Evolutionary conservation across 1,140 invertebrate species (phyloP).

Genomic region (Danaus plexippus): DNA sequence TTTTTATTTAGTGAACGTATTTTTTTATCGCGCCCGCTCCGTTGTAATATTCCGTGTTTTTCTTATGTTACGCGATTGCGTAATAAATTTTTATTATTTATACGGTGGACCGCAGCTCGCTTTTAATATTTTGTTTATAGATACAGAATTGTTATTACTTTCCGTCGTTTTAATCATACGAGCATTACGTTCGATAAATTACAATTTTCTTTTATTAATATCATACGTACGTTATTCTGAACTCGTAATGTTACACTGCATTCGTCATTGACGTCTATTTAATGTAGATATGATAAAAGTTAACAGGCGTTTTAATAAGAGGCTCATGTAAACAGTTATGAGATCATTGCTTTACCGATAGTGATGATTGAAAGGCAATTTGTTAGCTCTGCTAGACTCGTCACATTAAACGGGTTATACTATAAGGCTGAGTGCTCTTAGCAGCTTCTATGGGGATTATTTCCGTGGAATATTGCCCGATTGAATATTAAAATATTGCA

Average conservation of each 20-base stretch:
- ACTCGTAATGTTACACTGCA: too few species aligned
- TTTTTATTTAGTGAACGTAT: slow-evolving; percentile 59
- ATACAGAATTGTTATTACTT: neutral
- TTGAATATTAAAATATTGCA: too few species aligned
- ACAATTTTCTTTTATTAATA: too few species aligned
- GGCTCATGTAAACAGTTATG: slow-evolving; percentile 4
- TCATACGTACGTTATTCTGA: too few species aligned
- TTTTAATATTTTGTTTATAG: slow-evolving; percentile 11
- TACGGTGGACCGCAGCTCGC: slow-evolving; percentile 11
- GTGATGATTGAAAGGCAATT: slow-evolving; percentile 20
- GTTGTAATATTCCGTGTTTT: slow-evolving; percentile 26
- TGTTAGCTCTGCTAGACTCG: slow-evolving; percentile 8
- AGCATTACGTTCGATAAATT: too few species aligned
- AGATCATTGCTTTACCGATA: slow-evolving; percentile 5
- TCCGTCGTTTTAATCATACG: too few species aligned
- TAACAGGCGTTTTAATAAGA: slow-evolving; percentile 2
- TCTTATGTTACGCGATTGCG: slow-evolving; percentile 20
- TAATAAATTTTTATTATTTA: slow-evolving; percentile 31
- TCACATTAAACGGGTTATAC: slow-evolving; percentile 1
- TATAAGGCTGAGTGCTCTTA: too few species aligned
- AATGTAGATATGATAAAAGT: neutral
- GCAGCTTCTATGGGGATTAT: too few species aligned
- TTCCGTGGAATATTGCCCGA: too few species aligned
- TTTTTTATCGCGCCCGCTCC: slow-evolving; percentile 38
- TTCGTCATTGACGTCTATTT: too few species aligned